These are phyloP conservation scores for Calcarius lapponicus DNA, from an alignment of 2,797 vertebrate species.

Conservation along the genomic window DNA sequence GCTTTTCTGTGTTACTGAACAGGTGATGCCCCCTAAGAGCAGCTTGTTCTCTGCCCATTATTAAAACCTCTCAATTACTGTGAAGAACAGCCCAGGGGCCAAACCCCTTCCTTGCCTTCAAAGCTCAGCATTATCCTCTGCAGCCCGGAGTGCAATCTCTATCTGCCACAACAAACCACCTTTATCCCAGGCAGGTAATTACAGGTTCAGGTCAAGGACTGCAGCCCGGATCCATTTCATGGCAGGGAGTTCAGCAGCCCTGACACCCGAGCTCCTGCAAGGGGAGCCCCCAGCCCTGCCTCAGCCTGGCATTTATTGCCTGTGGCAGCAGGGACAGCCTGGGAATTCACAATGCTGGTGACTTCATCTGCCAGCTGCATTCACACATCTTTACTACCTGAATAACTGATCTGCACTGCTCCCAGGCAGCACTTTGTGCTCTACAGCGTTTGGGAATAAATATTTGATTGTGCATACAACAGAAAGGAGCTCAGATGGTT, in stretches of 20 bases:
- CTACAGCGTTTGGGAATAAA: slow-evolving; percentile 69
- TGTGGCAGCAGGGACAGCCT: slow-evolving; percentile 74
- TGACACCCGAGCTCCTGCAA: slow-evolving; percentile 76
- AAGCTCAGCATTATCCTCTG: slow-evolving; percentile 52
- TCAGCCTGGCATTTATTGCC: slow-evolving; percentile 79
- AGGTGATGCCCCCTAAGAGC: slow-evolving; percentile 81
- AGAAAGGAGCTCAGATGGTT: slow-evolving; percentile 67
- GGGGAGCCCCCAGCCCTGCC: slow-evolving; percentile 63
- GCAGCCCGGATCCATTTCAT: slow-evolving; percentile 84
- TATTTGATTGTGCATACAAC: slow-evolving; percentile 70
- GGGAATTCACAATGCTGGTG: slow-evolving; percentile 73
- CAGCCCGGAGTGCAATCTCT: slow-evolving; percentile 81
- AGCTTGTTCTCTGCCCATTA: slow-evolving; percentile 50
- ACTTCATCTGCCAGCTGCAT: slow-evolving; percentile 77
- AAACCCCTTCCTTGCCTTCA: slow-evolving; percentile 65
- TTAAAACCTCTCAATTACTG: slow-evolving; percentile 63
- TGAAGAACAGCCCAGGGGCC: slow-evolving; percentile 53
- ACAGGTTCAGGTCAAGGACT: slow-evolving; percentile 85
- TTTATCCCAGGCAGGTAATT: slow-evolving; percentile 91
- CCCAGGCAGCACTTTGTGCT: slow-evolving; percentile 55
- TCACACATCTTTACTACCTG: slow-evolving; percentile 81
- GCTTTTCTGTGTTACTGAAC: neutral
- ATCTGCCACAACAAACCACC: slow-evolving; percentile 84
- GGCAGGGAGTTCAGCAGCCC: slow-evolving; percentile 19
- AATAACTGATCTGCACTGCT: slow-evolving; percentile 69